phyloP scores from a whole-genome alignment of 2,888 invertebrate genomes.

The Dynastes hyllus region DNA sequence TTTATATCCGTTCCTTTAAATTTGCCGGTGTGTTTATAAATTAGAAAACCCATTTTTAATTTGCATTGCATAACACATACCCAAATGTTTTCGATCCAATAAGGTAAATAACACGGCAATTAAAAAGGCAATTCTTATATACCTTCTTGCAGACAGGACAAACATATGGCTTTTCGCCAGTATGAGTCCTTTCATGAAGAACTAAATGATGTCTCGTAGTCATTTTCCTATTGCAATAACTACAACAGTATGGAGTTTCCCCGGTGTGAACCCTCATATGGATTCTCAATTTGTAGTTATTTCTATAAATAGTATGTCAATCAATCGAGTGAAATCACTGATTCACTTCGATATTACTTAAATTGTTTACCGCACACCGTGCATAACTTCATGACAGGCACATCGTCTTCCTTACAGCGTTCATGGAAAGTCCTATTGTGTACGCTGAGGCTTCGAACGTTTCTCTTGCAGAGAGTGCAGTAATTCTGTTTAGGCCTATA shows the following conservation, averaged over 20 bases:
- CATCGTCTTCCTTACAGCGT: neutral
- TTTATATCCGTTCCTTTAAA: no score
- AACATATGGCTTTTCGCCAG: constrained; percentile 63
- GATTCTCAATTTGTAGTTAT: constrained; percentile 30
- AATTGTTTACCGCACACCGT: constrained; percentile 51
- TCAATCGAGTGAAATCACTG: neutral
- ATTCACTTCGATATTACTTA: constrained; percentile 28
- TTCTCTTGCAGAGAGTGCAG: constrained; percentile 35
- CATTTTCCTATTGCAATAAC: constrained; percentile 63
- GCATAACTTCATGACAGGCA: constrained; percentile 19
- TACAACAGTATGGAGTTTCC: constrained; percentile 63
- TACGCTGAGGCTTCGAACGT: constrained; percentile 27
- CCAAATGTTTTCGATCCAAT: no score
- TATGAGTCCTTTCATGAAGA: constrained; percentile 64
- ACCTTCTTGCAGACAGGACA: constrained; percentile 66
- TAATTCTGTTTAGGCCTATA: constrained; percentile 25
- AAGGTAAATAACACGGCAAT: no score
- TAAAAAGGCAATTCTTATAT: constrained; percentile 20
- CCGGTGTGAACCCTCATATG: constrained; percentile 63
- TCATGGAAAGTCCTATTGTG: constrained; percentile 24
- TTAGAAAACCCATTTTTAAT: no score
- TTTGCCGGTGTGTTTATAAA: no score
- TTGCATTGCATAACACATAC: no score
- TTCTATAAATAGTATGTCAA: constrained; percentile 28
- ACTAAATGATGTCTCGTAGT: constrained; percentile 61